Evolutionary conservation across 2,113 vertebrate species (phyloP).

Genomic region (Lepisosteus oculatus): DNA sequence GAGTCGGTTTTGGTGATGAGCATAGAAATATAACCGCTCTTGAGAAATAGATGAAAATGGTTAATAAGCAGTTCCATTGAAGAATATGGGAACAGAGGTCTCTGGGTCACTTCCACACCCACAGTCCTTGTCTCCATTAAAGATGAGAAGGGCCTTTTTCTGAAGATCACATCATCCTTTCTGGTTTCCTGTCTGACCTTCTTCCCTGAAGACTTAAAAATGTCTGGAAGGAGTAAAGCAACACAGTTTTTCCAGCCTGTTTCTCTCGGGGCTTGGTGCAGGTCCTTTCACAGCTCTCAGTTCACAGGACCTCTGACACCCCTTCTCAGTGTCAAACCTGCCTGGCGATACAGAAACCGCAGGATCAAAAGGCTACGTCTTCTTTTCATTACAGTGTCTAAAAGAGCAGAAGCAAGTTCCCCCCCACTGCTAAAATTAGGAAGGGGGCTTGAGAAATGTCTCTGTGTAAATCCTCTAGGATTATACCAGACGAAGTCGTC

Average conservation of each 20-base stretch:
- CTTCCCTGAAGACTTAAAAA: no score
- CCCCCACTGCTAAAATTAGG: slow-evolving; percentile 35
- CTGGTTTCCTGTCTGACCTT: no score
- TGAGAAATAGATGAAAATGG: no score
- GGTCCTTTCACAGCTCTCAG: slow-evolving; percentile 13
- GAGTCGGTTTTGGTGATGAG: no score
- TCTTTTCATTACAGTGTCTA: slow-evolving; percentile 5
- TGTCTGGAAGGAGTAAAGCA: slow-evolving; percentile 26
- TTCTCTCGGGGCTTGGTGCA: slow-evolving; percentile 31
- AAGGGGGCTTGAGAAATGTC: slow-evolving; percentile 35
- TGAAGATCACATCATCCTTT: no score
- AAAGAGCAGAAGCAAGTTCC: slow-evolving; percentile 2
- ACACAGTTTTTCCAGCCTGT: slow-evolving; percentile 32
- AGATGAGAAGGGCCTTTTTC: no score
- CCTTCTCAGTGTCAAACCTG: no score
- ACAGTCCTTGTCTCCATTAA: no score
- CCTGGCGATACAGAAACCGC: slow-evolving; percentile 37
- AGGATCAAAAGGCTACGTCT: slow-evolving; percentile 33
- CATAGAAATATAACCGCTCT: no score
- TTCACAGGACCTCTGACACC: slow-evolving; percentile 28
- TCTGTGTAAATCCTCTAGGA: neutral
- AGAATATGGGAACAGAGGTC: no score
- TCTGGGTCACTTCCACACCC: no score
- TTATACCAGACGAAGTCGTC: slow-evolving; percentile 7
- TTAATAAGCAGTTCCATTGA: no score